Percentiles rank a stretch among this genome's conserved stretches.
Evolutionary conservation across 2,888 invertebrate species (phyloP).

Genomic region (Caenorhabditis drosophilae): DNA sequence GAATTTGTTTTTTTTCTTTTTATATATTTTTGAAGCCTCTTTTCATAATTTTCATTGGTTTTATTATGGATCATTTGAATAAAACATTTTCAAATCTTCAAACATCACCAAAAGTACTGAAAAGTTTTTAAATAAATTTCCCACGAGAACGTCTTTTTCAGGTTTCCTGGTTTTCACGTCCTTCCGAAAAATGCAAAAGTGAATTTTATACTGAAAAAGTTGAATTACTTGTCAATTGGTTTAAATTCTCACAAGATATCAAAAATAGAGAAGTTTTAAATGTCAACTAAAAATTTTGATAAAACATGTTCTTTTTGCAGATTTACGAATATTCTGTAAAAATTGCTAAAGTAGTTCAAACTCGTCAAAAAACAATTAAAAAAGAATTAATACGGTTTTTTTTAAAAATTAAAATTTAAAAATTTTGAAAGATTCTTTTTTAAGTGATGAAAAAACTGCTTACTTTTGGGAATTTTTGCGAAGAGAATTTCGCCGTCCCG

Average conservation of each 20-base stretch:
- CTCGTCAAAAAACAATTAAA: neutral
- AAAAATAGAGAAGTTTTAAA: too few species aligned
- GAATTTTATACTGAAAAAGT: conserved; percentile 18
- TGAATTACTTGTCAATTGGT: conserved; percentile 28
- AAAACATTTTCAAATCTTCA: too few species aligned
- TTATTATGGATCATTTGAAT: too few species aligned
- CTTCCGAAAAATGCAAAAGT: conserved; percentile 7
- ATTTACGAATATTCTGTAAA: neutral
- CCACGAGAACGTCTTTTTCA: too few species aligned
- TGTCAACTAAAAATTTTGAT: too few species aligned
- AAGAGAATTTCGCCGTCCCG: neutral
- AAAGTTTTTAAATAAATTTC: too few species aligned
- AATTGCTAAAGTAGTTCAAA: neutral
- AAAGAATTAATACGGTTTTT: too few species aligned
- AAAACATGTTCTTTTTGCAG: neutral
- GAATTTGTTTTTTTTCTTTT: too few species aligned
- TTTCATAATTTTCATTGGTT: too few species aligned
- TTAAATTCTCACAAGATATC: conserved; percentile 11
- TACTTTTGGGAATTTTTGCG: neutral
- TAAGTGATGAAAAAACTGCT: neutral
- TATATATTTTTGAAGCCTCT: too few species aligned
- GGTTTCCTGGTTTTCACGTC: conserved; percentile 20
- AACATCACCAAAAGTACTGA: too few species aligned
- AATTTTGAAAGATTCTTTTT: neutral
- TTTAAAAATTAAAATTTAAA: neutral